Conservation (phyloP, 1,140 invertebrate genomes). For the Leptopilina clavipes region DNA sequence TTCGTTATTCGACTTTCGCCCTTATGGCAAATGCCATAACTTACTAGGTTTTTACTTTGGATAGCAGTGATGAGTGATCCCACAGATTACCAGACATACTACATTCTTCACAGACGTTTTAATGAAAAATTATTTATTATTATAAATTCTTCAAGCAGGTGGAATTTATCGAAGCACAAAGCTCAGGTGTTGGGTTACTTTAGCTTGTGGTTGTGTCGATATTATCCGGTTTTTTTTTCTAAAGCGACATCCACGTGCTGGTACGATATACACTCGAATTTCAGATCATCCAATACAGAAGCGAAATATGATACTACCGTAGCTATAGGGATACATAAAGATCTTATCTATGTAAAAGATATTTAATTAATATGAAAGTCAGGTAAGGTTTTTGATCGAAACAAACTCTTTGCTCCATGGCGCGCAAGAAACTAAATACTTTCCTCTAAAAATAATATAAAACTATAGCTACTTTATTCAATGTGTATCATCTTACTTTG, state of each 20-base stretch:
- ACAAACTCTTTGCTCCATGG: background rate
- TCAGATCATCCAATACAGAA: constrained; percentile 33
- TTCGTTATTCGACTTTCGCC: too few species aligned
- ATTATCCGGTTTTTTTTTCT: background rate
- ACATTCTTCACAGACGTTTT: too few species aligned
- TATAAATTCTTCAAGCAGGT: background rate
- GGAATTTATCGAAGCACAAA: constrained; percentile 18
- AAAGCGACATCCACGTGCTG: constrained; percentile 15
- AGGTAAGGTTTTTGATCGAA: background rate
- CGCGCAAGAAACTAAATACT: background rate
- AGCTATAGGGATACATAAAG: constrained; percentile 3
- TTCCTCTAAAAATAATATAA: background rate
- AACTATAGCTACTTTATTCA: background rate
- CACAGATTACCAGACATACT: too few species aligned
- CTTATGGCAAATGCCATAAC: too few species aligned
- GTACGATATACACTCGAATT: constrained; percentile 23
- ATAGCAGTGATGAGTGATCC: too few species aligned
- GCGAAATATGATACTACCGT: background rate
- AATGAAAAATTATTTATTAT: background rate
- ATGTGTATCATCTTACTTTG: background rate
- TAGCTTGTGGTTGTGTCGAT: background rate
- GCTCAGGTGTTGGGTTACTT: background rate
- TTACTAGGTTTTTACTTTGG: too few species aligned
- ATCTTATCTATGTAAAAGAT: constrained; percentile 20
- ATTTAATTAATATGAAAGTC: constrained; percentile 4